A percentile compares a stretch with the other conserved stretches of the same genome.
phyloP scores from a whole-genome alignment of 2,797 vertebrate genomes.

The Hydrolagus colliei region DNA sequence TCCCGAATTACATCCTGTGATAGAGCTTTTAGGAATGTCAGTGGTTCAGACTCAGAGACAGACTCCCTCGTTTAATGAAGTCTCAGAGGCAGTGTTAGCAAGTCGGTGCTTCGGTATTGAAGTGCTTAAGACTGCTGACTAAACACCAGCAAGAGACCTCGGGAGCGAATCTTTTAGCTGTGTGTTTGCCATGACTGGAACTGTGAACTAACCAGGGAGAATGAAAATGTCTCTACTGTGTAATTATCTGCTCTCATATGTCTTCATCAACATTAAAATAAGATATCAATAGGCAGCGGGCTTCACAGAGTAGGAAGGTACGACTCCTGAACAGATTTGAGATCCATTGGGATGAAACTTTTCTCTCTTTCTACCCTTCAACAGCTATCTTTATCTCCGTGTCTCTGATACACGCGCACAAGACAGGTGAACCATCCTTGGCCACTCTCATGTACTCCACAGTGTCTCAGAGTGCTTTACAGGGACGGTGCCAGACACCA shows the following conservation, averaged over 20 bases:
- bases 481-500: too few species aligned
- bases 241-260: not conserved
- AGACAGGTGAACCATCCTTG: too few species aligned
- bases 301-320: not conserved
- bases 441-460: too few species aligned
- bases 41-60: not conserved
- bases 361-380: too few species aligned
- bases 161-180: not conserved
- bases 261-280: not conserved
- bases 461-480: too few species aligned
- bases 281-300: not conserved
- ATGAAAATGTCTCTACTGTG: not conserved
- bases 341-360: too few species aligned
- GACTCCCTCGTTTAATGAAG: not conserved
- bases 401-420: too few species aligned
- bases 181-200: not conserved
- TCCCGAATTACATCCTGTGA: not conserved
- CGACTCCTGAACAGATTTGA: too few species aligned
- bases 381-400: too few species aligned
- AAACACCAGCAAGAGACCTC: not conserved
- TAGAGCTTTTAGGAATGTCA: not conserved
- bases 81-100: not conserved
- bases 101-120: not conserved
- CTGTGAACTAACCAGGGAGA: not conserved
- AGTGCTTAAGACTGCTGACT: not conserved